Conservation (phyloP, 2,797 vertebrate species). For the Rhinatrema bivittatum region DNA sequence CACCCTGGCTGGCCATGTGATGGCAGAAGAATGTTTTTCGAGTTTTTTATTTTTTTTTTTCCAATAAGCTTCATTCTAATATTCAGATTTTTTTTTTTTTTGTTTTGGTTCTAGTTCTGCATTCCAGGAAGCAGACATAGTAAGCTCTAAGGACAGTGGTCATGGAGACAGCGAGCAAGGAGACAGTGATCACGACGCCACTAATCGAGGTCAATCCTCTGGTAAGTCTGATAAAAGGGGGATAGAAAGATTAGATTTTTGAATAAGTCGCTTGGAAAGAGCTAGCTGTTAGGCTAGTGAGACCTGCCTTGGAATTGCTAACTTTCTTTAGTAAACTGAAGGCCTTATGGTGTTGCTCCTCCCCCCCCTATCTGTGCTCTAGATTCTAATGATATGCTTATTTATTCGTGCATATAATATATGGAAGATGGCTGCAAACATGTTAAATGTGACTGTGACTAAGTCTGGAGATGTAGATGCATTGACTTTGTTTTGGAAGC, state of each 20-base stretch:
- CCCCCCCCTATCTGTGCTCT: too few species aligned
- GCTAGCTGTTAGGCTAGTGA: too few species aligned
- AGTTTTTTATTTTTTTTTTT: slow-evolving; percentile 31
- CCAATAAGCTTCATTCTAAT: slow-evolving; percentile 44
- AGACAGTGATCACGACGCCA: slow-evolving; percentile 96
- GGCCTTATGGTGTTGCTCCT: too few species aligned
- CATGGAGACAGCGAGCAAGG: slow-evolving; percentile 97
- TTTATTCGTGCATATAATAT: too few species aligned
- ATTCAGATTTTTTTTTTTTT: slow-evolving; percentile 40
- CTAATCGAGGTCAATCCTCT: slow-evolving; percentile 89
- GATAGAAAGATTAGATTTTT: slow-evolving; percentile 36
- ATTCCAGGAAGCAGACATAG: slow-evolving; percentile 96
- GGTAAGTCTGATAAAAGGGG: slow-evolving; percentile 69
- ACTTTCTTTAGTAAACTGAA: too few species aligned
- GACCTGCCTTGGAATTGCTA: too few species aligned
- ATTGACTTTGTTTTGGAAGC: too few species aligned
- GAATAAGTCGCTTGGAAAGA: slow-evolving; percentile 18
- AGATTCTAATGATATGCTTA: too few species aligned
- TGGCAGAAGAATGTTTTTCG: slow-evolving; percentile 73
- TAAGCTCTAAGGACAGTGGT: slow-evolving; percentile 98
- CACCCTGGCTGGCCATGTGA: slow-evolving; percentile 68
- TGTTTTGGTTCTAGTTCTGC: slow-evolving; percentile 80
- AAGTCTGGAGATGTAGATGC: too few species aligned
- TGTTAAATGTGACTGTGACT: too few species aligned
- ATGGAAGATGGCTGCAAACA: too few species aligned